Conservation (phyloP, 2,113 vertebrate genomes). For the Tichodroma muraria region DNA sequence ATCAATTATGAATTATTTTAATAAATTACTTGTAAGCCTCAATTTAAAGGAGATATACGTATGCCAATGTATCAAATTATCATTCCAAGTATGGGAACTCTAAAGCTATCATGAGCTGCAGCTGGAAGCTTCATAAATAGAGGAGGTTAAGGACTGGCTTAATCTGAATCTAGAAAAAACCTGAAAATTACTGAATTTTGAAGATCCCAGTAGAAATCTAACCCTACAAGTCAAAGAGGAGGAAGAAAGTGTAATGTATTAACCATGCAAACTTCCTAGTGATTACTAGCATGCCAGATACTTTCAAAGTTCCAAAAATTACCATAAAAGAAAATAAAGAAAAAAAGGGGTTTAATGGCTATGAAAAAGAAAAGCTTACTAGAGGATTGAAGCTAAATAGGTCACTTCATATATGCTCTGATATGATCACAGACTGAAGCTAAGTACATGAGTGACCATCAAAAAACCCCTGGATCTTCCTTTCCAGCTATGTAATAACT, state of each 20-base stretch:
- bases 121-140: background rate
- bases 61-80: background rate
- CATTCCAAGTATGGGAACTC: background rate
- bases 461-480: background rate
- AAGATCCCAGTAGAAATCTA: background rate
- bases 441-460: background rate
- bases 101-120: background rate
- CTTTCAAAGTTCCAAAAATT: background rate
- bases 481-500: background rate
- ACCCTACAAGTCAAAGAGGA: background rate
- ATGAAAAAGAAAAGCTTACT: background rate
- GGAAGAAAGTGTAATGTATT: background rate
- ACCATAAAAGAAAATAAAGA: background rate
- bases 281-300: background rate
- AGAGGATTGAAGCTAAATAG: background rate
- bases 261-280: background rate
- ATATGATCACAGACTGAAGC: background rate
- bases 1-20: slow-evolving; percentile 45
- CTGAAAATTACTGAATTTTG: background rate
- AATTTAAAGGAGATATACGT: slow-evolving; percentile 2
- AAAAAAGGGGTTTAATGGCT: background rate
- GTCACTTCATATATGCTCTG: background rate
- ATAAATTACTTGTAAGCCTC: background rate
- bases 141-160: background rate
- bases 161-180: slow-evolving; percentile 4